Evolutionary conservation across 1,140 invertebrate genomes (phyloP), one percentile per base, ranked within the genome.

Genomic region (Musca domestica): DNA sequence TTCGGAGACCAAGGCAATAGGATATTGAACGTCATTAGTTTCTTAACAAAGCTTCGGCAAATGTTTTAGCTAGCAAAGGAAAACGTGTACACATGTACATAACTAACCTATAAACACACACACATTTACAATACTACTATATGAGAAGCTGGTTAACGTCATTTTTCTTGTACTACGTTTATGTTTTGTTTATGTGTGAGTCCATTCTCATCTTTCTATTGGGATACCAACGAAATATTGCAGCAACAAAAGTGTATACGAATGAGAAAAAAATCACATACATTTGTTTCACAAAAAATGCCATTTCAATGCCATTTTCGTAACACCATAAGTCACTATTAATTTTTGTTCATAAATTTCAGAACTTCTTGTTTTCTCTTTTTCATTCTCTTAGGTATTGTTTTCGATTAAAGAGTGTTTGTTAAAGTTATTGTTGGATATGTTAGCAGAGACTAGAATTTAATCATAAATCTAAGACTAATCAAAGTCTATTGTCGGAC

Each of bases 1-100:
- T 41, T 41, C 34, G 10, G n/a, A n/a, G n/a, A 41, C 14, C 25
- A 56, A 22, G 25, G 2, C 4, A 58, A 58, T 27, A 58, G 54
- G 54, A 58, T 61, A 61, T 61, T 41, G 56, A 61, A 61, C 56
- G 34, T 61, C 56, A 61, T 61, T 61, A 61, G 27, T 61, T 61
- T 61, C 56, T 61, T 22, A 20, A 61, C 27, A 41, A 34, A 61
- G 56, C 56, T 61, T 30, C 12, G 34, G 34, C 10, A 41, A n/a
- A 10, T 41, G 10, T 41, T n/a, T n/a, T n/a, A n/a, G 5, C 10
- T 41, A 41, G 34, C 34, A 41, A 41, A 7, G 34, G 4, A n/a
- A n/a, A n/a, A n/a, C n/a, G n/a, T n/a, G n/a, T n/a, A 41, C 34
- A 12, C 10, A 41, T 10, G 12, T 41, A 41, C 34, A 41, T 12